Conservation (phyloP, 2,113 vertebrate species). For the Leptodactylus fuscus region DNA sequence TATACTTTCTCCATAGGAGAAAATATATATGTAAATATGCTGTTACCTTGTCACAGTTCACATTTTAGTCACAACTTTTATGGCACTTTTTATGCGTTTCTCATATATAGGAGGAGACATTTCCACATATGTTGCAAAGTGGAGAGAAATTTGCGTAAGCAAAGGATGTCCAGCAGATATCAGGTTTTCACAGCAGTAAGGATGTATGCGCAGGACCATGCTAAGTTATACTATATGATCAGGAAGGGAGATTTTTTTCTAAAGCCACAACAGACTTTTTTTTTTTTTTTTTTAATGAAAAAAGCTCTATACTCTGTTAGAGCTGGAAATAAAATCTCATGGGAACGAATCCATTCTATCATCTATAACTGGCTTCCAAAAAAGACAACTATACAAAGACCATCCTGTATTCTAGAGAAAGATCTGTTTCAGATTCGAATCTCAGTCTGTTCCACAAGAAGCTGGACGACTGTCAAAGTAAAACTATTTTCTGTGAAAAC, state of each 20-base stretch:
- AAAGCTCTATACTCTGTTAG: not conserved
- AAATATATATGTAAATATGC: not conserved
- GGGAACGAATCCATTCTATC: conserved; percentile 62
- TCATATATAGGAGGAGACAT: too few species aligned
- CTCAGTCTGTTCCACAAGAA: conserved; percentile 13
- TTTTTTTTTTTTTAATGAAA: not conserved
- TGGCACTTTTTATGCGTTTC: not conserved
- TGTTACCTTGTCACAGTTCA: not conserved
- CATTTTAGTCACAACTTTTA: not conserved
- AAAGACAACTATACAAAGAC: conserved; percentile 16
- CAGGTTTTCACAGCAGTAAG: not conserved
- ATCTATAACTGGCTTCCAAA: conserved; percentile 64
- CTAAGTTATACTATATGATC: too few species aligned
- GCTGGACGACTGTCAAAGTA: conserved; percentile 1
- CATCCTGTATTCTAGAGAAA: conserved; percentile 57
- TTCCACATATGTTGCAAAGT: too few species aligned
- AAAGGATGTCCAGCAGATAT: too few species aligned
- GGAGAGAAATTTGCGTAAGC: too few species aligned
- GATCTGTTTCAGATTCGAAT: conserved; percentile 56
- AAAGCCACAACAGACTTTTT: too few species aligned
- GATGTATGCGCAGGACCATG: too few species aligned
- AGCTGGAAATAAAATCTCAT: not conserved
- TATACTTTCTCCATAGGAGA: not conserved
- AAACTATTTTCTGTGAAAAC: not conserved
- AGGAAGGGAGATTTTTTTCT: too few species aligned